Conservation (phyloP, 2,113 vertebrate genomes). For the Heterotilapia buettikoferi region DNA sequence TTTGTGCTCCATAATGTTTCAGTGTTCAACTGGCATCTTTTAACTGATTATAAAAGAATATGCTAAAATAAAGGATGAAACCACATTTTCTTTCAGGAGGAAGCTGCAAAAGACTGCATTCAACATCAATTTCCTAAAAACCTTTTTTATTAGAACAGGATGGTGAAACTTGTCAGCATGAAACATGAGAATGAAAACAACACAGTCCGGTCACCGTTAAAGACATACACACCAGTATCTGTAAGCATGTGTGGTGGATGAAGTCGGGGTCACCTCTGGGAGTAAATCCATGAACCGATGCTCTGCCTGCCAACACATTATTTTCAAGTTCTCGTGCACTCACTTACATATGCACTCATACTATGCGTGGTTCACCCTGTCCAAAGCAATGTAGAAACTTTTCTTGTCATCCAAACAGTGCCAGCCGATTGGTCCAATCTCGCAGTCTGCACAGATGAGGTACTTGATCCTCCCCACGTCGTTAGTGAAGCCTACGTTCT, state of each 20-base stretch:
- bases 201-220: neutral
- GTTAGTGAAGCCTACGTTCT: slow-evolving; percentile 96
- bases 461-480: slow-evolving; percentile 93
- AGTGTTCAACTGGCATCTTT: neutral
- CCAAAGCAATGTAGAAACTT: slow-evolving; percentile 89
- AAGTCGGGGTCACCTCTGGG: neutral
- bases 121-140: neutral
- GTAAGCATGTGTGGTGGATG: neutral
- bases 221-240: neutral
- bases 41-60: neutral
- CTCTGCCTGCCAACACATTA: neutral
- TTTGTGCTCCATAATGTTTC: neutral
- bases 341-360: neutral
- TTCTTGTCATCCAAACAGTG: slow-evolving; percentile 92
- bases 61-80: neutral
- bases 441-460: slow-evolving; percentile 95
- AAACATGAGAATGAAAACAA: neutral
- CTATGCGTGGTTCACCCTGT: slow-evolving; percentile 86
- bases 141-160: slow-evolving; percentile 37
- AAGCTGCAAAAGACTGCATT: neutral
- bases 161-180: neutral
- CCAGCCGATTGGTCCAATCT: slow-evolving; percentile 96
- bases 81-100: neutral
- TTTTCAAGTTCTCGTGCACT: slow-evolving; percentile 12
- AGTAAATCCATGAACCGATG: slow-evolving; percentile 19